Evolutionary conservation across 2,113 vertebrate genomes (phyloP).

Genomic region (Charina bottae): DNA sequence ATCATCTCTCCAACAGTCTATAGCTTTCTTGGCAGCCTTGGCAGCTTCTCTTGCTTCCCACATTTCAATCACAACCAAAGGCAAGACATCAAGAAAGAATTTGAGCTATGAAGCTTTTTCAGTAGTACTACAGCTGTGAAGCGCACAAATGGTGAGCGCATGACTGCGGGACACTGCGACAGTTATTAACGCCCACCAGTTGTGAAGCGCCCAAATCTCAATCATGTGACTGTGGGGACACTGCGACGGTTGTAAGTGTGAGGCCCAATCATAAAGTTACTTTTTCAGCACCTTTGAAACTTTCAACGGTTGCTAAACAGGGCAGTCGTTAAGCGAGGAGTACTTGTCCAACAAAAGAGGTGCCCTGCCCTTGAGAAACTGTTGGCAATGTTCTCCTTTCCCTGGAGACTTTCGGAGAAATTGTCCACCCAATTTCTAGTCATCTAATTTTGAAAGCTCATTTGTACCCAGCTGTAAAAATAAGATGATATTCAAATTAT

Average conservation of each 20-base stretch:
- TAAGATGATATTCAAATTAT: neutral
- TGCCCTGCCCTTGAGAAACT: neutral
- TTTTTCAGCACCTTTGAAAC: neutral
- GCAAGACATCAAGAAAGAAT: neutral
- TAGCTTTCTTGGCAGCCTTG: neutral
- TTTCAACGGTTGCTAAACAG: neutral
- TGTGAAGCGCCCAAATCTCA: neutral
- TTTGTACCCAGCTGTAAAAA: neutral
- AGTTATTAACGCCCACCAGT: neutral
- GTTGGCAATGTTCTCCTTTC: neutral
- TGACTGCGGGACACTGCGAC: neutral
- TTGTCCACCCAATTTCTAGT: neutral
- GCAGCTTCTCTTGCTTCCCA: neutral
- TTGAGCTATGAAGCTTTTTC: neutral
- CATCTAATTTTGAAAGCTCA: neutral
- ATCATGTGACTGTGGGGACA: neutral
- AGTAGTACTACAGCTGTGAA: neutral
- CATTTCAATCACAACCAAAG: neutral
- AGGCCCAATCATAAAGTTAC: neutral
- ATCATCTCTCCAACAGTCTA: neutral
- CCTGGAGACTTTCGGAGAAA: neutral
- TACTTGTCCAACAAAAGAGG: neutral
- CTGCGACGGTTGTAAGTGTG: neutral
- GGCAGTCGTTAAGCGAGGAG: neutral
- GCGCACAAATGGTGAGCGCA: neutral